A percentile compares a stretch with the other conserved stretches of the same genome.
phyloP scores from a whole-genome alignment of 2,797 vertebrate species.

The Moxostoma hubbsi region DNA sequence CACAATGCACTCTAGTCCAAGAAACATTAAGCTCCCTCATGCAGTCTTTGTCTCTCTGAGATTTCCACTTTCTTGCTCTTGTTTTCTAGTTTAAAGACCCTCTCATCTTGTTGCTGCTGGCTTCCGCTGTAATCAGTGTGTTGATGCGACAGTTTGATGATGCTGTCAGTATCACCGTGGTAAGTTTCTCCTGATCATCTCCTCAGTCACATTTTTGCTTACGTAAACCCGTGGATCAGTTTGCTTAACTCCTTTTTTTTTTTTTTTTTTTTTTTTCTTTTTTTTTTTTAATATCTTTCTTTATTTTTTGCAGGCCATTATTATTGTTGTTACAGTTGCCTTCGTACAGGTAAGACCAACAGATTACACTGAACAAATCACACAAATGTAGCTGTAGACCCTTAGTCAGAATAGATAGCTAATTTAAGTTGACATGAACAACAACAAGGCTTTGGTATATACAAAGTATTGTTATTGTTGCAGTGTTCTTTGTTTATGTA shows the following conservation, averaged over 20 bases:
- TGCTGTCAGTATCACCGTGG: constrained; percentile 99
- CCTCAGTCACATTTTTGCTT: neutral
- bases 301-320: constrained; percentile 83
- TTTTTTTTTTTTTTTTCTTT: too few relatives aligned
- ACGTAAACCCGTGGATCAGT: neutral
- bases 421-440: too few relatives aligned
- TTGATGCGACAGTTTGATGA: constrained; percentile 98
- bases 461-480: too few relatives aligned
- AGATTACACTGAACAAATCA: neutral
- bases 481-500: too few relatives aligned
- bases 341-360: constrained; percentile 91
- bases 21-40: neutral
- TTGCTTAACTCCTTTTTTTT: neutral
- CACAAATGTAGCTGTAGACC: neutral
- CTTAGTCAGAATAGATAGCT: neutral
- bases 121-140: constrained; percentile 95
- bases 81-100: constrained; percentile 93
- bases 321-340: constrained; percentile 95
- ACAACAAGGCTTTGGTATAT: too few relatives aligned
- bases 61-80: neutral
- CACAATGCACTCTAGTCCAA: neutral
- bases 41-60: neutral
- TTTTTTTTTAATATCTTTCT: too few relatives aligned
- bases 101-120: constrained; percentile 95
- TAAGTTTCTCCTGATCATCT: constrained; percentile 67